Base-by-base conservation (phyloP, 2,888 invertebrate genomes). In the Scaptomyza flava region DNA sequence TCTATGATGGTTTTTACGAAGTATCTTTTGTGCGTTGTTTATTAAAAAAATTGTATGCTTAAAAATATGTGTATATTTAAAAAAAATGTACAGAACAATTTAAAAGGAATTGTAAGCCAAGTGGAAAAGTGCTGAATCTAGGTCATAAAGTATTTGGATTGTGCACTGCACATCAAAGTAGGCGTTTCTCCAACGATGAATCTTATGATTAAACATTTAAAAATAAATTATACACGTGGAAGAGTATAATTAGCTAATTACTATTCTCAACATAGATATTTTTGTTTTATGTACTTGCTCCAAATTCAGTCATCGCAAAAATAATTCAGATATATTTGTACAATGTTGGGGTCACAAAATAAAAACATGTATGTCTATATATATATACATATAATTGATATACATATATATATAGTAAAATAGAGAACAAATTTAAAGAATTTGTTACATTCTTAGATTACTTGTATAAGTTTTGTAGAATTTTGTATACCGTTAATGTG, bases 251-350 rank as follows among this genome's bases (percentile, higher is more conserved):
- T 66, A 68, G 31, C 74, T 77, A 81, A 60, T 38, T 41, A 70
- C 70, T 82, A 84, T 74, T 48, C 65, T 51, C 59, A 65, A 63
- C 42, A 69, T 70, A 81, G 45, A 60, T 77, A 31, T 60, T 38
- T 68, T 43, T 47, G 54, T 51, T 51, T 63, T 17, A 41, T 46
- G 33, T 62, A 12, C 17, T 65, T 68, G 33, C 27, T 42, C n/a
- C 81, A 66, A 41, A 86, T 75, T 87, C 87, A 83, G 78, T 76
- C 77, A 60, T 67, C 68, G 60, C 47, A 42, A 62, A 62, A 63
- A 36, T 57, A 45, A 45, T 23, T 36, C 6, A 7, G 42, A 23
- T 60, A 48, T 48, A 61, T 34, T 11, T 56, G 41, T 56, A 61
- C 36, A 45, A 57, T 59, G 2, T 46, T 38, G 45, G 36, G 31